These are phyloP conservation scores for Fukomys damarensis DNA, from an alignment of 2,113 vertebrate genomes.

Conservation along the genomic window DNA sequence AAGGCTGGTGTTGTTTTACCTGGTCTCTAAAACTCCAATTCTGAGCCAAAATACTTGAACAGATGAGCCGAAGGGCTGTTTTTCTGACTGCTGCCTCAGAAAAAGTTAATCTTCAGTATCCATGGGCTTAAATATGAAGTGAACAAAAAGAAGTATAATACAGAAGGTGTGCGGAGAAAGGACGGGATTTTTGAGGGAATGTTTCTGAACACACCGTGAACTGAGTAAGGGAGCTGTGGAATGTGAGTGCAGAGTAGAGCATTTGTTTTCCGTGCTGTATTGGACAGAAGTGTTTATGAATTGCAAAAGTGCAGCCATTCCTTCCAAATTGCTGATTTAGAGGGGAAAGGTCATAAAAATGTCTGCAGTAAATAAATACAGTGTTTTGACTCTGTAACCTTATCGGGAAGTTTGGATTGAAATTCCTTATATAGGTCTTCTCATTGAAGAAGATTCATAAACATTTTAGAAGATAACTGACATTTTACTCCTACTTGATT, in stretches of 20 bases:
- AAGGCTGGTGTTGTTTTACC: neutral
- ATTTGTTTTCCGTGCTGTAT: neutral
- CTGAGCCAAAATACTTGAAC: neutral
- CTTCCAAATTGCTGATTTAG: neutral
- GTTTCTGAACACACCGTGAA: neutral
- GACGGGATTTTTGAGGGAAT: slow-evolving; percentile 8
- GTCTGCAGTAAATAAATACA: neutral
- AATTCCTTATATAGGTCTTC: neutral
- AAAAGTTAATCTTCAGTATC: neutral
- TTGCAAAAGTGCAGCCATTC: neutral
- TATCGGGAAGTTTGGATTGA: neutral
- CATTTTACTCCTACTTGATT: neutral
- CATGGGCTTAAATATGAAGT: neutral
- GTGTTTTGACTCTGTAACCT: neutral
- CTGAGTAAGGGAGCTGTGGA: neutral
- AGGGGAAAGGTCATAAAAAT: neutral
- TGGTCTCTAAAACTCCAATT: neutral
- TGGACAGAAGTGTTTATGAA: neutral
- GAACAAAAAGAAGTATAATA: neutral
- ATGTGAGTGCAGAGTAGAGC: neutral
- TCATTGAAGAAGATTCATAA: neutral
- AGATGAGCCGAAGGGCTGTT: neutral
- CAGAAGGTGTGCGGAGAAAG: neutral
- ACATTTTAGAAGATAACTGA: neutral
- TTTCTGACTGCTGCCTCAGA: neutral